These are phyloP conservation scores for Chauna torquata DNA, from an alignment of 2,113 vertebrate genomes.

Conservation along the genomic window DNA sequence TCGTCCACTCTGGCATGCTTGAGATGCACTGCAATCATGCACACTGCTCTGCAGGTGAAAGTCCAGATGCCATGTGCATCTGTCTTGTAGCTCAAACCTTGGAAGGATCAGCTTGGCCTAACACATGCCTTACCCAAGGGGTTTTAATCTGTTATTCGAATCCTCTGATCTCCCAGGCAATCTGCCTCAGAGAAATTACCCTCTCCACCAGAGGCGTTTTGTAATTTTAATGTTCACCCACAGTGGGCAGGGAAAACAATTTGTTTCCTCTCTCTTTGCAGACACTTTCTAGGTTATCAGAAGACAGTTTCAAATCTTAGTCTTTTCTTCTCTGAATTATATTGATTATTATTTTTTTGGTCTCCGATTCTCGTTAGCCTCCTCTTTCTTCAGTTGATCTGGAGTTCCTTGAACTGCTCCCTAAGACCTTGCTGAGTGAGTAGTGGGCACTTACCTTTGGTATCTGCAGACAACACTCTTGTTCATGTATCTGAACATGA, in stretches of 20 bases:
- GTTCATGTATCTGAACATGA: neutral
- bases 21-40: accelerated
- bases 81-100: neutral
- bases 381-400: neutral
- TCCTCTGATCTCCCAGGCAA: neutral
- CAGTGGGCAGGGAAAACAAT: neutral
- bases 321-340: neutral
- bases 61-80: accelerated
- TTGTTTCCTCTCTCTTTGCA: neutral
- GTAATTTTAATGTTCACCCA: neutral
- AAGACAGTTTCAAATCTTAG: neutral
- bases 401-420: neutral
- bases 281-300: neutral
- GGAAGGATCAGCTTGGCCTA: neutral
- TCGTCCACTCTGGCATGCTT: accelerated
- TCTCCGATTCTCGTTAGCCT: neutral
- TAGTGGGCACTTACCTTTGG: neutral
- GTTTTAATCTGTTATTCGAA: neutral
- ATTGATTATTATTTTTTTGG: neutral
- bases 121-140: neutral
- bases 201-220: neutral
- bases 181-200: neutral
- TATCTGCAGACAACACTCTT: neutral
- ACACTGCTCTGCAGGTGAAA: neutral
- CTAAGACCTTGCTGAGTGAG: neutral